Conservation (phyloP, 1,140 invertebrate genomes). For the Hirudo medicinalis region DNA sequence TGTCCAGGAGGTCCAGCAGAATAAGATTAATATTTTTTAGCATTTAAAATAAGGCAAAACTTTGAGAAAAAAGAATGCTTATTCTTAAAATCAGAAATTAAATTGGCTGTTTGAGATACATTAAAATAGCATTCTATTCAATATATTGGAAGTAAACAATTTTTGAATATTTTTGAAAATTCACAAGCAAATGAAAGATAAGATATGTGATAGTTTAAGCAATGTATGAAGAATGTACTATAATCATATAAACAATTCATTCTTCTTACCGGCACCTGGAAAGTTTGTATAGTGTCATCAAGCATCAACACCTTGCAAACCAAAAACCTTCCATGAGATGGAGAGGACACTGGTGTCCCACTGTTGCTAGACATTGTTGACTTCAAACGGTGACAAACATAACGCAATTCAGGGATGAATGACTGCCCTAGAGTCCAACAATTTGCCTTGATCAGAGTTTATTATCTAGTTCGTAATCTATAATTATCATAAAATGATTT, state of each 20-base stretch:
- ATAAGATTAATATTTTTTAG: too few relatives aligned
- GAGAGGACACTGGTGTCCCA: slow-evolving; percentile 3
- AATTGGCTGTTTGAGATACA: not conserved
- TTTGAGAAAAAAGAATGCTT: too few relatives aligned
- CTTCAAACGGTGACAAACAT: too few relatives aligned
- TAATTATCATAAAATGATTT: too few relatives aligned
- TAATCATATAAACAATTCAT: not conserved
- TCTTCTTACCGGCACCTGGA: slow-evolving; percentile 19
- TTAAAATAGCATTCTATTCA: not conserved
- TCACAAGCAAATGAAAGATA: not conserved
- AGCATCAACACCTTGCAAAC: slow-evolving; percentile 22
- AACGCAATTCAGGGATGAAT: too few relatives aligned
- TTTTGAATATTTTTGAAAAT: not conserved
- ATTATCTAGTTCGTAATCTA: too few relatives aligned
- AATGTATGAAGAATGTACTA: not conserved
- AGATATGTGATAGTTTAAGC: not conserved
- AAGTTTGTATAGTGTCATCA: slow-evolving; percentile 19
- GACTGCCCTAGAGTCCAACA: too few relatives aligned
- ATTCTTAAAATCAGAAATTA: too few relatives aligned
- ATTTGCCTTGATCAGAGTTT: too few relatives aligned
- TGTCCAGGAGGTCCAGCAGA: too few relatives aligned
- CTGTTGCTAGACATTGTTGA: slow-evolving; percentile 10
- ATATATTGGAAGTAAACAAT: not conserved
- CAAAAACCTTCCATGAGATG: not conserved
- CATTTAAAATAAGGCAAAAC: too few relatives aligned